Evolutionary conservation across 1,140 invertebrate species (phyloP), one percentile per base, ranked within the genome.

Genomic region (Drosophila murphyi): DNA sequence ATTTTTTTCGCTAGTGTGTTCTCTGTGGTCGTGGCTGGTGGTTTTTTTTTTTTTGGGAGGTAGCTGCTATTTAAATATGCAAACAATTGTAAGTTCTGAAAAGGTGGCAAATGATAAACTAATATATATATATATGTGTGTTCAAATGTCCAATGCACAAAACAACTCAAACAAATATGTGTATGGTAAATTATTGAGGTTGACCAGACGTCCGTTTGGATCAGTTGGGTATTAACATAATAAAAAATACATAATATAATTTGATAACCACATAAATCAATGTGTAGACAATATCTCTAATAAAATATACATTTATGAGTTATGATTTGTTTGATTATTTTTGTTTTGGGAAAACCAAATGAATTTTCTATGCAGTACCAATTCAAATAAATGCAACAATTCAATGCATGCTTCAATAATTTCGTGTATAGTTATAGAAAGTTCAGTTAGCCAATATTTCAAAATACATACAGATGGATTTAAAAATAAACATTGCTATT

Each of bases 51-150:
- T 52, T 54, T 77, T 47, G 62, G 45, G 64, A 48, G 37, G 45
- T 70, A 52, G 59, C 43, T 71, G 65, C 64, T 48, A 72, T 80
- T 70, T 73, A 47, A 73, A 80, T 63, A 76, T 81, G 79, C 79
- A 87, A 88, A 83, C 80, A 76, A 78, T 76, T 69, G 67, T 56
- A 83, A 88, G 74, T 63, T 78, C 81, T 86, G 81, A 76, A 88
- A 87, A 74, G 69, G 76, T 51, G 43, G 62, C 62, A 73, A 86
- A 87, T 87, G 64, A 87, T 77, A 88, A 79, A 54, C 65, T 68
- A 73, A 82, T 43, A 20, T 41, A 34, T 52, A 47, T 54, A 45
- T 47, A 71, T 37, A 43, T 65, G 45, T 37, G 39, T 20, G 45
- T 43, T 20, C 20, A 20, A 54, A 43, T 63, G 51, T 31, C 59